Conservation (phyloP, 1,140 invertebrate species). For the Drosophila ohnishii region DNA sequence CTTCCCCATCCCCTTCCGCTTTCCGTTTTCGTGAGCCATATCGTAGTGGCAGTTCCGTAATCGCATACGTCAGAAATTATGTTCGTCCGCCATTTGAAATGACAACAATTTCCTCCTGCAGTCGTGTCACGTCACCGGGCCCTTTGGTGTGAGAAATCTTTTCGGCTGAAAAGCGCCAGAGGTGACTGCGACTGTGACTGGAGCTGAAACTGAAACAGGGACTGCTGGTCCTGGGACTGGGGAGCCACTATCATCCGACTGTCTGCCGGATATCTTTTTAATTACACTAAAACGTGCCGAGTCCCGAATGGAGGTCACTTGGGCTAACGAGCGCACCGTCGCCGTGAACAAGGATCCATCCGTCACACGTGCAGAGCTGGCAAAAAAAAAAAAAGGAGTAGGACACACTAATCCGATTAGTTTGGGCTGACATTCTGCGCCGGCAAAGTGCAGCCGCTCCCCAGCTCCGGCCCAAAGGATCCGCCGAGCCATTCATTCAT, state of each 20-base stretch:
- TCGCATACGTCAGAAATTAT: constrained; percentile 80
- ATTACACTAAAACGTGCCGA: constrained; percentile 79
- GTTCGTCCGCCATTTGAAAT: constrained; percentile 66
- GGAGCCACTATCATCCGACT: constrained; percentile 39
- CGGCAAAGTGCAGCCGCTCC: constrained; percentile 52
- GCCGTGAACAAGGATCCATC: constrained; percentile 49
- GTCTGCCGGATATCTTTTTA: constrained; percentile 77
- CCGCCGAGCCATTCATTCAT: constrained; percentile 63
- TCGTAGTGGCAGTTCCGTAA: constrained; percentile 52
- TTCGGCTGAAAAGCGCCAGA: constrained; percentile 33
- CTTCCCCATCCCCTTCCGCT: constrained; percentile 25
- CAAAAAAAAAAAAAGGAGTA: constrained; percentile 36
- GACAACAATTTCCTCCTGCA: constrained; percentile 55
- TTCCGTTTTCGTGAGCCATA: constrained; percentile 33
- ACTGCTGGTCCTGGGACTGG: constrained; percentile 6
- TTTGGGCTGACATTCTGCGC: constrained; percentile 73
- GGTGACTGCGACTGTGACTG: constrained; percentile 38
- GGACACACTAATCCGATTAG: constrained; percentile 81
- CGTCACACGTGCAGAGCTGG: constrained; percentile 48
- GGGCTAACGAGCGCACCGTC: constrained; percentile 65
- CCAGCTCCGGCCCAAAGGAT: constrained; percentile 25
- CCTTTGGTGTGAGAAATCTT: constrained; percentile 38
- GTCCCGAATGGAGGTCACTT: constrained; percentile 74
- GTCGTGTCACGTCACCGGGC: constrained; percentile 42
- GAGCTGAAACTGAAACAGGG: constrained; percentile 1